A percentile compares a stretch with the other conserved stretches of the same genome.
Conservation (phyloP, 2,888 invertebrate species). For the Drosophila flavopinicola region DNA sequence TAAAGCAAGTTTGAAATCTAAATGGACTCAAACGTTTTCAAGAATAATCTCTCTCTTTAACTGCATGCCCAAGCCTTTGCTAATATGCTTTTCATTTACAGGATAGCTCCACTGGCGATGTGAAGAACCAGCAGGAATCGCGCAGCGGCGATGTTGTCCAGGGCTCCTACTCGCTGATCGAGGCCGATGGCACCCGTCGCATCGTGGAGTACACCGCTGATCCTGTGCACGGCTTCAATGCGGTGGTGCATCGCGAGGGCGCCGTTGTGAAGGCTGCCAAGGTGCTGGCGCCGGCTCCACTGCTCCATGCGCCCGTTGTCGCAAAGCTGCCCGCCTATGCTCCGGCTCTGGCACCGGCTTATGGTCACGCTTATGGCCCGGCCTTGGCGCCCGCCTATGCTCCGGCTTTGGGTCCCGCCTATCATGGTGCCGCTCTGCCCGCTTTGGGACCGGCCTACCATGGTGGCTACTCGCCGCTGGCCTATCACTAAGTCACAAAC, state of each 20-base stretch:
- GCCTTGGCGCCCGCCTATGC: slow-evolving; percentile 36
- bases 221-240: slow-evolving; percentile 87
- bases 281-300: slow-evolving; percentile 74
- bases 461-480: slow-evolving; percentile 49
- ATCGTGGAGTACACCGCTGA: slow-evolving; percentile 87
- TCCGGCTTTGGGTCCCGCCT: slow-evolving; percentile 43
- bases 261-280: slow-evolving; percentile 83
- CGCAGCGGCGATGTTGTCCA: slow-evolving; percentile 86
- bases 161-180: slow-evolving; percentile 86
- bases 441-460: slow-evolving; percentile 26
- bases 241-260: slow-evolving; percentile 86
- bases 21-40: too few species aligned
- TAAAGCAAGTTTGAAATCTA: too few species aligned
- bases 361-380: slow-evolving; percentile 45
- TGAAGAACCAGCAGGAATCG: slow-evolving; percentile 86
- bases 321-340: slow-evolving; percentile 68
- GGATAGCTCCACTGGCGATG: slow-evolving; percentile 86
- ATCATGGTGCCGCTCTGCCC: slow-evolving; percentile 32
- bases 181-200: slow-evolving; percentile 86
- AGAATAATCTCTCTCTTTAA: too few species aligned
- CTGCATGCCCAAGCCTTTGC: neutral
- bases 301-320: slow-evolving; percentile 68
- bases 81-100: slow-evolving; percentile 25
- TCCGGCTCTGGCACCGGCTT: slow-evolving; percentile 46
- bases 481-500: slow-evolving; percentile 68